Conservation (phyloP, 2,797 vertebrate species). For the Lacerta bilineata region DNA sequence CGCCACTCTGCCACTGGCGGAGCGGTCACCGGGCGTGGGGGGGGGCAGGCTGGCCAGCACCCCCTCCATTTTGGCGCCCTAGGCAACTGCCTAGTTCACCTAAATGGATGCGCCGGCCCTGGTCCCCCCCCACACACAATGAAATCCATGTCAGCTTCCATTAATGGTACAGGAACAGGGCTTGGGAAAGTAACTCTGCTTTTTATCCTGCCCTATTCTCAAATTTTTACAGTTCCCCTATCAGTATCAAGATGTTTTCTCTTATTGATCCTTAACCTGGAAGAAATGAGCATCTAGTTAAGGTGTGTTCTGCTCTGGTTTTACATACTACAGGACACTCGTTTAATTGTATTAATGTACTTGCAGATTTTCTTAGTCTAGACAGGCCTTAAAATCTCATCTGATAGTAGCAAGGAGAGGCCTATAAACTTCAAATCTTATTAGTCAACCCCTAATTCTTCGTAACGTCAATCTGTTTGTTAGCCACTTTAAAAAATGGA, state of each 20-base stretch:
- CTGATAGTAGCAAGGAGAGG: conserved; percentile 23
- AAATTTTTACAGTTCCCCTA: background rate
- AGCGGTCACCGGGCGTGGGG: no score
- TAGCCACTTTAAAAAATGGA: conserved; percentile 13
- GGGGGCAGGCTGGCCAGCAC: no score
- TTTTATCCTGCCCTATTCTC: background rate
- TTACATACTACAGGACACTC: conserved; percentile 4
- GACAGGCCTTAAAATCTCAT: conserved; percentile 20
- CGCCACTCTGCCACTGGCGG: no score
- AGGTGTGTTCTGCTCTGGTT: background rate
- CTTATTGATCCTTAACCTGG: background rate
- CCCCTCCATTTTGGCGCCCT: no score
- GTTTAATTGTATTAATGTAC: conserved; percentile 33
- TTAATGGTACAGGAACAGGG: background rate
- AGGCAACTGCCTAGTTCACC: no score
- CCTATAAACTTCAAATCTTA: conserved; percentile 45
- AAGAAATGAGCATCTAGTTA: conserved; percentile 6
- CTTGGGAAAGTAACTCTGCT: background rate
- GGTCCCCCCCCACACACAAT: background rate
- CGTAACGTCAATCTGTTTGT: background rate
- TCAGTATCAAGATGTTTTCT: background rate
- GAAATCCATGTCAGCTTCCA: background rate
- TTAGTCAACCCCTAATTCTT: conserved; percentile 31
- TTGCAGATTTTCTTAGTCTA: conserved; percentile 36
- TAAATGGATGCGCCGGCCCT: no score